Base-by-base conservation (phyloP, 2,797 vertebrate species). In the Microchirus variegatus region DNA sequence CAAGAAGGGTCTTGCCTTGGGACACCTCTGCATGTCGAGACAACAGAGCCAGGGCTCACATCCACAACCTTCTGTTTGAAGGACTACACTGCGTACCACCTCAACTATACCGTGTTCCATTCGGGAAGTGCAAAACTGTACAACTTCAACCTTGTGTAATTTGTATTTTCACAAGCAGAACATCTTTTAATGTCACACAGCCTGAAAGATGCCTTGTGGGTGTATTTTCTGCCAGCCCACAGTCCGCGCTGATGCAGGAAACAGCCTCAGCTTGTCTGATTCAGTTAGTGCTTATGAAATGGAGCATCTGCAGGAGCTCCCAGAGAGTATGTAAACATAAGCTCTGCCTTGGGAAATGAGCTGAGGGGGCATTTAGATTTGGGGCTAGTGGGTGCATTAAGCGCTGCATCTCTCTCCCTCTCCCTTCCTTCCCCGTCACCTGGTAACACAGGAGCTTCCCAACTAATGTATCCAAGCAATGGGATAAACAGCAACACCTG, bases 241-340 rank as follows among this genome's bases (percentile, higher is more conserved):
- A 26, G 63, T 67, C 43, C 41, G 53, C 1, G 7, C 18, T 15
- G 51, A 59, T 6, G 31, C 31, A 38, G 10, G 70, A 14, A 58
- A 7, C 41, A 61, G 63, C 53, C 67, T 56, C 66, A 45, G 87
- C 82, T 86, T 82, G 78, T 84, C 87, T 78, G 83, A 87, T 81
- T 83, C 70, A 81, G 80, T 86, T 86, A 86, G 79, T 64, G 77
- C 75, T 83, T 73, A 80, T 84, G 80, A 89, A 83, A 86, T 71
- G 66, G 75, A 86, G 83, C 84, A 82, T 81, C 82, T 86, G 80
- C 82, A 87, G 56, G 82, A 77, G 72, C 75, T 88, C 76, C 78
- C 72, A 63, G 48, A 72, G 78, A 76, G 84, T 77, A 83, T 83
- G 80, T 88, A 84, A 87, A 89, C 81, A 70, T 67, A 71, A 79